phyloP scores from a whole-genome alignment of 2,113 vertebrate species.

The Elephantulus edwardii region DNA sequence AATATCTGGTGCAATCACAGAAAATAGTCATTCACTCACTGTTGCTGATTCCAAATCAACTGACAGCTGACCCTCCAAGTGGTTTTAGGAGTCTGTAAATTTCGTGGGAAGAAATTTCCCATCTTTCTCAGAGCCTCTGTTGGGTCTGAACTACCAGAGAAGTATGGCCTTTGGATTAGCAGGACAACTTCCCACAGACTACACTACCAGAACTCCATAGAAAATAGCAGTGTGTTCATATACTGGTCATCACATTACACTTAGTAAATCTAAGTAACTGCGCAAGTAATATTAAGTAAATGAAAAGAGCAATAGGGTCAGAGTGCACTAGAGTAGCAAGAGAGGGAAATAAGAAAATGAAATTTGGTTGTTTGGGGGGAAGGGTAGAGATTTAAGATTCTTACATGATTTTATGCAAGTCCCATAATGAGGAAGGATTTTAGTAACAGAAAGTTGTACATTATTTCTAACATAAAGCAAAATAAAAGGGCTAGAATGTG shows the following conservation, averaged over 20 bases:
- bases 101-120: no score
- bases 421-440: not conserved
- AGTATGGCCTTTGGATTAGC: no score
- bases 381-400: not conserved
- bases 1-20: not conserved
- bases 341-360: not conserved
- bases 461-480: not conserved
- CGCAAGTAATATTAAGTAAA: not conserved
- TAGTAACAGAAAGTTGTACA: not conserved
- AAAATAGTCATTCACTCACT: no score
- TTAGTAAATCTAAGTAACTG: not conserved
- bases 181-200: no score
- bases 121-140: no score
- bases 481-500: not conserved
- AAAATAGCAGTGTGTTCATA: not conserved
- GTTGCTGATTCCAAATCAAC: no score
- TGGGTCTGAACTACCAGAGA: no score
- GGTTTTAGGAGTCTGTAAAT: no score
- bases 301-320: not conserved
- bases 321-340: no score
- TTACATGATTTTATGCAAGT: not conserved
- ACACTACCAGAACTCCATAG: no score
- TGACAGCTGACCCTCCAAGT: no score
- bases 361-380: not conserved
- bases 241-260: not conserved